Evolutionary conservation across 2,797 vertebrate species (phyloP).

Genomic region (Pelodytes ibericus): DNA sequence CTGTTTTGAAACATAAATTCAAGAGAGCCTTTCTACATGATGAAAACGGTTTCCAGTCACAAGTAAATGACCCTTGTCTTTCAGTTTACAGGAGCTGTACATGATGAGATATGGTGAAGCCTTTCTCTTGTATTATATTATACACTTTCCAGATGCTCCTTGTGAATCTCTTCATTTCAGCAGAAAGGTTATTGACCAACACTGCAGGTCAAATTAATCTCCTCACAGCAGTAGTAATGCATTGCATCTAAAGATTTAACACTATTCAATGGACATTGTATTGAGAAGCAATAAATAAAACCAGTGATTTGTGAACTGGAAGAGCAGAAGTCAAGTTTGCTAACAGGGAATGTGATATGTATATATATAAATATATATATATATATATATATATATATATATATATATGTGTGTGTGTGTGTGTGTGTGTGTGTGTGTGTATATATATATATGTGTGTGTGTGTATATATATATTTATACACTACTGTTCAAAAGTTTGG

Average conservation of each 20-base stretch:
- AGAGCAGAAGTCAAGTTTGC: constrained; percentile 5
- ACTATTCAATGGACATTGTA: constrained; percentile 10
- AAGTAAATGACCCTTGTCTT: constrained; percentile 27
- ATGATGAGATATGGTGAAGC: constrained; percentile 5
- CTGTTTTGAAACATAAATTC: constrained; percentile 21
- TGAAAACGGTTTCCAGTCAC: constrained; percentile 27
- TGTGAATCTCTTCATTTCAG: constrained; percentile 9
- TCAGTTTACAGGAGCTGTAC: constrained; percentile 17
- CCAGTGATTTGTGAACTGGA: constrained; percentile 2
- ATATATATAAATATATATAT: too few species aligned
- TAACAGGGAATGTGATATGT: neutral
- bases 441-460: too few species aligned
- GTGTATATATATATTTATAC: too few species aligned
- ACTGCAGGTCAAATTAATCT: constrained; percentile 21
- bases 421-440: too few species aligned
- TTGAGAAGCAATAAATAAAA: constrained; percentile 9
- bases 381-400: too few species aligned
- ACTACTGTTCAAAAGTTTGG: too few species aligned
- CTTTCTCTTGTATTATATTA: neutral
- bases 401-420: too few species aligned
- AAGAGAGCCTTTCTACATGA: neutral
- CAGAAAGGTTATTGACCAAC: constrained; percentile 36
- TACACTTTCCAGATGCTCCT: constrained; percentile 45
- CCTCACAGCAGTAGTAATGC: neutral
- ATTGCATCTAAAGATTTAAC: neutral